phyloP scores from a whole-genome alignment of 2,888 invertebrate genomes.

The Crossocerus cetratus region DNA sequence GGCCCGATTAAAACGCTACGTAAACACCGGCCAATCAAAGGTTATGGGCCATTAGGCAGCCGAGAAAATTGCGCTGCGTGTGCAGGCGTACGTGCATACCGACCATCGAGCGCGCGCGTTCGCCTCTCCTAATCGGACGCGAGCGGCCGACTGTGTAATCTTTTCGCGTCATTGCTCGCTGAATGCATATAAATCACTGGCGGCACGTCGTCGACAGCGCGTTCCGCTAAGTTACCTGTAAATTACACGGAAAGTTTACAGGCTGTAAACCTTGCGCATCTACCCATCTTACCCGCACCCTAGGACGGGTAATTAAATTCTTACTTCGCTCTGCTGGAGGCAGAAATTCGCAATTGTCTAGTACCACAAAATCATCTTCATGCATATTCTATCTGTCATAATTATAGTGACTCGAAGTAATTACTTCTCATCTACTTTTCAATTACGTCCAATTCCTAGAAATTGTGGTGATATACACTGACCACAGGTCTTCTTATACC shows the following conservation, averaged over 20 bases:
- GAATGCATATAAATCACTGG: slow-evolving; percentile 65
- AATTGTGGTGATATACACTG: too few species aligned
- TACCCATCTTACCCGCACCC: too few species aligned
- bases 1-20: slow-evolving; percentile 58
- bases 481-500: too few species aligned
- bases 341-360: too few species aligned
- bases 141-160: slow-evolving; percentile 65
- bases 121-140: slow-evolving; percentile 1
- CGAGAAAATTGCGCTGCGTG: slow-evolving; percentile 72
- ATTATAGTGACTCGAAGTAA: too few species aligned
- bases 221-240: slow-evolving; percentile 60
- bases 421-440: too few species aligned
- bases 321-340: too few species aligned
- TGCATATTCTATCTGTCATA: too few species aligned
- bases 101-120: too few species aligned
- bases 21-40: slow-evolving; percentile 73
- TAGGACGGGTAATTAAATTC: too few species aligned
- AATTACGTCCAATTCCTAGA: too few species aligned
- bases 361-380: too few species aligned
- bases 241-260: slow-evolving; percentile 70
- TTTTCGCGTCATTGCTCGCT: slow-evolving; percentile 73
- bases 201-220: slow-evolving; percentile 61
- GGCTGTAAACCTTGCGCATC: slow-evolving; percentile 27
- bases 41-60: slow-evolving; percentile 74
- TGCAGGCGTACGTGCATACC: slow-evolving; percentile 56